Conservation (phyloP, 2,888 invertebrate genomes). For the Nomada ruficornis region DNA sequence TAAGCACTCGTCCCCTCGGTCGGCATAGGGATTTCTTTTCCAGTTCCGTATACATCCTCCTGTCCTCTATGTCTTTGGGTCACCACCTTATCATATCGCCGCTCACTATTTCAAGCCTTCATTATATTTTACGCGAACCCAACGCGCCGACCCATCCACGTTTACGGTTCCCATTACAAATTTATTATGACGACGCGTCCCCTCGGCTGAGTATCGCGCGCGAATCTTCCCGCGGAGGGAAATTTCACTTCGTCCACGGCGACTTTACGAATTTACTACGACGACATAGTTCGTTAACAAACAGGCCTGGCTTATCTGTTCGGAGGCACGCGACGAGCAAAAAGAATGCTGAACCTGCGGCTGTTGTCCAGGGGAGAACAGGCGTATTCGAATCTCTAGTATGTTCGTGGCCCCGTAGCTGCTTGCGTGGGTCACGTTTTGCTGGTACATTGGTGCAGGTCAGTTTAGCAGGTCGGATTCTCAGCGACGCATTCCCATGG, state of each 20-base stretch:
- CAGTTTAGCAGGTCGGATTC: slow-evolving; percentile 71
- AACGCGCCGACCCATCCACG: neutral
- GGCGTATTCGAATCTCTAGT: slow-evolving; percentile 27
- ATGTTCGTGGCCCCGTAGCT: slow-evolving; percentile 17
- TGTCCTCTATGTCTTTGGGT: neutral
- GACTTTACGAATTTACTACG: slow-evolving; percentile 16
- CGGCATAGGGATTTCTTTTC: neutral
- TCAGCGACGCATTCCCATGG: slow-evolving; percentile 70
- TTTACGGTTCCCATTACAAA: neutral
- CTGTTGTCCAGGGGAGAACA: neutral
- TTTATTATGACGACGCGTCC: neutral
- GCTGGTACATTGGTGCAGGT: slow-evolving; percentile 64
- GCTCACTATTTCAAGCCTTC: neutral
- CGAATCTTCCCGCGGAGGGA: neutral
- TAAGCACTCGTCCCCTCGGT: neutral
- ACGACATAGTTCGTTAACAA: slow-evolving; percentile 41
- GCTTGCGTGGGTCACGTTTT: slow-evolving; percentile 65
- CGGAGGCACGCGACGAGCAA: neutral
- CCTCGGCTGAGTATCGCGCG: neutral
- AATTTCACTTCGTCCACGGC: neutral
- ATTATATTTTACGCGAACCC: slow-evolving; percentile 2
- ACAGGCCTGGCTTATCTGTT: slow-evolving; percentile 21
- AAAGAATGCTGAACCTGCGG: neutral
- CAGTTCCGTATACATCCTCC: neutral
- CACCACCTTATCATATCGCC: neutral